phyloP scores from a whole-genome alignment of 1,140 invertebrate species.

The Periplaneta americana region DNA sequence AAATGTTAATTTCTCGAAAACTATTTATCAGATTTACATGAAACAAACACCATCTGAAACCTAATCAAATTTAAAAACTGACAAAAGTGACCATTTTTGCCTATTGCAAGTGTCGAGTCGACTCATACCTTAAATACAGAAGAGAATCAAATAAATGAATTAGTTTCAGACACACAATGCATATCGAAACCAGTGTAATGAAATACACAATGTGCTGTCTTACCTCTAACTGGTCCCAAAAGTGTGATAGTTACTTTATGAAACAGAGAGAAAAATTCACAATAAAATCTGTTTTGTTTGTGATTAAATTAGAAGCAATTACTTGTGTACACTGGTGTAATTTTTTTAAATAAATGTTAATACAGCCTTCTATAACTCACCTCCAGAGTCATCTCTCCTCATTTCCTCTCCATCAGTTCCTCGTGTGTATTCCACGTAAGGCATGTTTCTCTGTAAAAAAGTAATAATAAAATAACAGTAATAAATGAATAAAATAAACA shows the following conservation, averaged over 20 bases:
- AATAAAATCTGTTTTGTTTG: neutral
- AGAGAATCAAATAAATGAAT: too few species aligned
- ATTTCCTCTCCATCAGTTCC: slow-evolving; percentile 35
- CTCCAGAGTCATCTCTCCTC: neutral
- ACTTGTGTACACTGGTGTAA: neutral
- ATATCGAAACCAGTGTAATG: too few species aligned
- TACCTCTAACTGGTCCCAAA: neutral
- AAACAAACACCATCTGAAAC: too few species aligned
- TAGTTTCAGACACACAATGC: too few species aligned
- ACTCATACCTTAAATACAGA: too few species aligned
- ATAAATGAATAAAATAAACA: too few species aligned
- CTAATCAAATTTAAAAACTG: too few species aligned
- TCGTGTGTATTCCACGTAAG: slow-evolving; percentile 69
- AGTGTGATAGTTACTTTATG: neutral
- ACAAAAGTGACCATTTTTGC: too few species aligned
- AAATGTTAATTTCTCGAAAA: too few species aligned
- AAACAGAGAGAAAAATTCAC: neutral
- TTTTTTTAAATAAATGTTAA: neutral
- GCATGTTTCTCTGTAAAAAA: slow-evolving; percentile 41
- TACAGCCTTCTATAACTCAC: neutral
- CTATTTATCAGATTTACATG: too few species aligned
- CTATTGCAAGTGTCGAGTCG: too few species aligned
- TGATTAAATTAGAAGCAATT: neutral
- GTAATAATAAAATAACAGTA: too few species aligned
- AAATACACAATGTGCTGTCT: neutral